A percentile compares a stretch with the other conserved stretches of the same genome.
phyloP scores from a whole-genome alignment of 2,797 vertebrate species.

The Etheostoma nigrum region DNA sequence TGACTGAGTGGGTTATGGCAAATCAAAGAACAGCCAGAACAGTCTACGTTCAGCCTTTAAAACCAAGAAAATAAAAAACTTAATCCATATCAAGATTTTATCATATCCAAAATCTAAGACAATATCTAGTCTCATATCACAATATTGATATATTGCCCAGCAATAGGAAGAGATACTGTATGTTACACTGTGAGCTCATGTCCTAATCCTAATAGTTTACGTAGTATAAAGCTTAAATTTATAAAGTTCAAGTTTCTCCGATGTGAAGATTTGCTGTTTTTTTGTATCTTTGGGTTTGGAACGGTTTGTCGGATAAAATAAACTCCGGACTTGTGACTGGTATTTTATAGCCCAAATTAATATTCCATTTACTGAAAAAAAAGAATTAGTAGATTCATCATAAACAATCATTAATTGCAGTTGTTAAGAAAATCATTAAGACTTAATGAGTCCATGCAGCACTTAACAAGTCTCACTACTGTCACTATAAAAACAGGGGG shows the following conservation, averaged over 20 bases:
- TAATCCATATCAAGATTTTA: too few relatives aligned
- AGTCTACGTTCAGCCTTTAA: too few relatives aligned
- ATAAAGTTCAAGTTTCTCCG: neutral
- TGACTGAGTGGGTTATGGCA: too few relatives aligned
- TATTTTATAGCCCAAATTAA: neutral
- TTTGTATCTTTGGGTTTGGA: neutral
- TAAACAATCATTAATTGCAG: neutral
- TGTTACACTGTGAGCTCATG: too few relatives aligned
- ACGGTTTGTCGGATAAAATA: neutral
- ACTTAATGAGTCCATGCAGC: constrained; percentile 13
- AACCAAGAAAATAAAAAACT: too few relatives aligned
- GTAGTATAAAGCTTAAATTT: neutral
- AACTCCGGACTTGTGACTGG: neutral
- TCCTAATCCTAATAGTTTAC: neutral
- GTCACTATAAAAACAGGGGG: neutral
- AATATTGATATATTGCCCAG: too few relatives aligned
- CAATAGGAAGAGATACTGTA: too few relatives aligned
- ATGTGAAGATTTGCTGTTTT: neutral
- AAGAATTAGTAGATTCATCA: constrained; percentile 1
- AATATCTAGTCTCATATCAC: too few relatives aligned
- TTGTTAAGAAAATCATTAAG: constrained; percentile 10
- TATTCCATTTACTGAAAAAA: neutral
- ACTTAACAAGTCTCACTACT: neutral
- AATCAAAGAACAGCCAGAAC: too few relatives aligned
- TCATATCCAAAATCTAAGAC: too few relatives aligned